Evolutionary conservation across 2,888 invertebrate genomes (phyloP).

Genomic region (Thereva unica): DNA sequence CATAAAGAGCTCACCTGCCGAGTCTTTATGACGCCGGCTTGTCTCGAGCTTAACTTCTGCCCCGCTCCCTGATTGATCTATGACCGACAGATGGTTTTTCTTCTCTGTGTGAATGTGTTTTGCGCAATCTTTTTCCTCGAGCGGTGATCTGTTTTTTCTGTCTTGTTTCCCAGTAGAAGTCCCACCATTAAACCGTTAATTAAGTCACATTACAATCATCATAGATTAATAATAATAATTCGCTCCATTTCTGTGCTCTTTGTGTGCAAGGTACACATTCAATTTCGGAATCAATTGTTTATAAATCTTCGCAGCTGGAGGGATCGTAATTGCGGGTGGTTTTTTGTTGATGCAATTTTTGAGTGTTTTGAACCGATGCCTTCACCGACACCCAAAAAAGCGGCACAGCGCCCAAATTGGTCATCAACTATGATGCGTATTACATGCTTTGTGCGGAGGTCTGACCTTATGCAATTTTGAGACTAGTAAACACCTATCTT

Average conservation of each 20-base stretch:
- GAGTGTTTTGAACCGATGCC: too few species aligned
- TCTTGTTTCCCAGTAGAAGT: background rate
- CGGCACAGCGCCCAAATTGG: conserved; percentile 33
- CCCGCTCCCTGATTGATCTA: too few species aligned
- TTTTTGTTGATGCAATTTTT: background rate
- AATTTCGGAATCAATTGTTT: conserved; percentile 21
- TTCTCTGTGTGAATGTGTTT: background rate
- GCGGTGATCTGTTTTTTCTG: background rate
- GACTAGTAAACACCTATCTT: conserved; percentile 12
- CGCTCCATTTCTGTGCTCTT: background rate
- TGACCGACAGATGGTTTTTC: background rate
- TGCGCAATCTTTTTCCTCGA: conserved; percentile 9
- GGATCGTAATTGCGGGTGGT: conserved; percentile 4
- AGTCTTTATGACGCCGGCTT: too few species aligned
- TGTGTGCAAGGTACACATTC: conserved; percentile 7
- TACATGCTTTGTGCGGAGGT: conserved; percentile 13
- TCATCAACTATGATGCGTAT: conserved; percentile 33
- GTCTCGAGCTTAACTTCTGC: too few species aligned
- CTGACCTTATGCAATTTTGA: conserved; percentile 18
- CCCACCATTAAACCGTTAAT: conserved; percentile 19
- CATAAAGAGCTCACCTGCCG: too few species aligned
- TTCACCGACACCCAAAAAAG: background rate
- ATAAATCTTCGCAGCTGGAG: conserved; percentile 12
- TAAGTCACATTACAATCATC: conserved; percentile 22
- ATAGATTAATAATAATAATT: conserved; percentile 21